phyloP scores from a whole-genome alignment of 1,140 invertebrate species.

The Drosophila truncata region DNA sequence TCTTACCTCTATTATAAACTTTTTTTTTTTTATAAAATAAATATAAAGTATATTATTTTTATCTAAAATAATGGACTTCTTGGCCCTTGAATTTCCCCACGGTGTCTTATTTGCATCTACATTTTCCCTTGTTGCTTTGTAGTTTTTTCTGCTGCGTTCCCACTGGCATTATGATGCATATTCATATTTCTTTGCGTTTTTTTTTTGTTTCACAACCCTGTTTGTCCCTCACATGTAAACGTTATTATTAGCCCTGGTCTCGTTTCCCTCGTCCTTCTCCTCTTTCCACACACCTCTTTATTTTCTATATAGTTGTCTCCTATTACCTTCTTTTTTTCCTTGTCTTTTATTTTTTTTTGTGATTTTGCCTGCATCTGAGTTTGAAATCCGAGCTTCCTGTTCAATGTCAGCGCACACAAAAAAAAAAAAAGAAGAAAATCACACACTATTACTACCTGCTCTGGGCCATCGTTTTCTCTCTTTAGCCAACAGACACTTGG shows the following conservation, averaged over 20 bases:
- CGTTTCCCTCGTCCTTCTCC: slow-evolving; percentile 16
- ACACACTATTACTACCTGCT: slow-evolving; percentile 13
- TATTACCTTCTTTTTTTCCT: slow-evolving; percentile 35
- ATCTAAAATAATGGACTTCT: not conserved
- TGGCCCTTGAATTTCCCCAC: not conserved
- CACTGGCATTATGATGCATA: slow-evolving; percentile 37
- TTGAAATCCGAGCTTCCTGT: slow-evolving; percentile 80
- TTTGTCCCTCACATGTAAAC: slow-evolving; percentile 41
- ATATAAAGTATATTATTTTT: too few species aligned
- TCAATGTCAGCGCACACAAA: slow-evolving; percentile 59
- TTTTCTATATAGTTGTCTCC: slow-evolving; percentile 25
- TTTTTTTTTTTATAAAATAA: not conserved
- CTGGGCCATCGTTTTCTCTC: not conserved
- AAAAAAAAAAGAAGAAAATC: slow-evolving; percentile 28
- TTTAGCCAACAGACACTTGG: slow-evolving; percentile 59
- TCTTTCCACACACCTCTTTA: slow-evolving; percentile 28
- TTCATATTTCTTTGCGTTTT: slow-evolving; percentile 34
- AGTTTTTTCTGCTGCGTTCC: slow-evolving; percentile 15
- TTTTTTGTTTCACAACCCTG: slow-evolving; percentile 1
- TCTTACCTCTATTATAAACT: too few species aligned
- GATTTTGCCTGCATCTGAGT: slow-evolving; percentile 53
- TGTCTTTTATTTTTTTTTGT: slow-evolving; percentile 16
- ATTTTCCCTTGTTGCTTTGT: not conserved
- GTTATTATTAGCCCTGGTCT: slow-evolving; percentile 49
- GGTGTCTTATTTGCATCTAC: slow-evolving; percentile 15